Conservation (phyloP, 37 sponge, comb jelly and placozoan genomes). For the Bolinopsis microptera region DNA sequence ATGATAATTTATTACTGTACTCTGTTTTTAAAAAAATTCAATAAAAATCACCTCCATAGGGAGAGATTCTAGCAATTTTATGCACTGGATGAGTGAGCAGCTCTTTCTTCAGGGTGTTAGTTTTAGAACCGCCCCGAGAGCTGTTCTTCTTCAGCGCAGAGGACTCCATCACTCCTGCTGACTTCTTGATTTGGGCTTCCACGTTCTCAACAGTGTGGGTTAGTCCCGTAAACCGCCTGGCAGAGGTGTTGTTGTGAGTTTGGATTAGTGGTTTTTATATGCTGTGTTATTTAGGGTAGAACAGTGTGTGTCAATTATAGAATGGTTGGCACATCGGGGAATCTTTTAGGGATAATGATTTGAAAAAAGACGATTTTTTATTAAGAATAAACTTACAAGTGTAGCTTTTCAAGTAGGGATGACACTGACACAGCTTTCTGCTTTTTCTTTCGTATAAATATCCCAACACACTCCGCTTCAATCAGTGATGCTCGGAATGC, state of each 20-base stretch:
- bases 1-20: no score
- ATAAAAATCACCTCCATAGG: conserved; percentile 45
- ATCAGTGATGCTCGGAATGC: conserved; percentile 65
- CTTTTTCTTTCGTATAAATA: conserved; percentile 19
- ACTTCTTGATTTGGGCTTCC: not conserved
- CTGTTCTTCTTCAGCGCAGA: not conserved
- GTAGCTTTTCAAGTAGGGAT: conserved; percentile 56
- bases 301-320: no score
- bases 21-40: no score
- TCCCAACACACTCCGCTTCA: conserved; percentile 45
- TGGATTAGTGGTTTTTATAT: no score
- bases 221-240: not conserved
- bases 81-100: not conserved
- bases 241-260: not conserved
- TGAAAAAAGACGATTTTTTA: no score
- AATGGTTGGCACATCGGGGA: no score
- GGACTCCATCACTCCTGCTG: not conserved
- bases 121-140: not conserved
- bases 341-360: no score
- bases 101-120: not conserved
- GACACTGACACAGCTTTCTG: conserved; percentile 52
- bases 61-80: not conserved
- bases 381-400: conserved; percentile 62
- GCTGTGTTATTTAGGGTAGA: no score
- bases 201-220: not conserved